Conservation (phyloP, 2,888 invertebrate species). For the Seira ritae region DNA sequence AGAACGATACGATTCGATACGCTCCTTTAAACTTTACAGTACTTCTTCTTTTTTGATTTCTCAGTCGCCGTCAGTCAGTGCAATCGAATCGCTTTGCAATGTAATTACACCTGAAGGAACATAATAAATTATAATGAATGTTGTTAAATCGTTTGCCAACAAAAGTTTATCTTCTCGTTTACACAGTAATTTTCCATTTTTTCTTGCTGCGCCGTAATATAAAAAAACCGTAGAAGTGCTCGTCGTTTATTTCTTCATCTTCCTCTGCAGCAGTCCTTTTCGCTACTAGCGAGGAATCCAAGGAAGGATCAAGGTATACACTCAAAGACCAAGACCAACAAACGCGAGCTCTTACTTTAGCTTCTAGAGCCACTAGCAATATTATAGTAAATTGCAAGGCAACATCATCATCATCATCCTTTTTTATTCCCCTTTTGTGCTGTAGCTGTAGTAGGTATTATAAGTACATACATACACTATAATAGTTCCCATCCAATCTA, state of each 20-base stretch:
- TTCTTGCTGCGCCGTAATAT: conserved; percentile 20
- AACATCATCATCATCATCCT: too few species aligned
- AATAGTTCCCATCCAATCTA: too few species aligned
- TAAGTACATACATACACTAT: too few species aligned
- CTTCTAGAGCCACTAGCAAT: background rate
- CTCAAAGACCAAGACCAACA: too few species aligned
- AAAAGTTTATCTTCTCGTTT: background rate
- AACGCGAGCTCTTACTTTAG: too few species aligned
- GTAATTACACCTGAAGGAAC: background rate
- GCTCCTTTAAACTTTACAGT: background rate
- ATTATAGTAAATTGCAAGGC: background rate
- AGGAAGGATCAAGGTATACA: conserved; percentile 45
- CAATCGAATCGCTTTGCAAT: background rate
- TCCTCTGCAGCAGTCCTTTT: conserved; percentile 53
- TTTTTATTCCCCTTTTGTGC: too few species aligned
- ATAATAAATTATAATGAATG: background rate
- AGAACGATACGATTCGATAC: background rate
- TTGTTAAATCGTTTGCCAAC: background rate
- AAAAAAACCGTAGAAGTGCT: too few species aligned
- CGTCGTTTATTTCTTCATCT: too few species aligned
- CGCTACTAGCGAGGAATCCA: conserved; percentile 47
- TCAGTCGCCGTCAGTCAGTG: too few species aligned
- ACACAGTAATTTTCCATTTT: conserved; percentile 4
- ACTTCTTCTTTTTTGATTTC: too few species aligned
- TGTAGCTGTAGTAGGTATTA: too few species aligned